Percentiles rank a stretch among this genome's conserved stretches.
phyloP scores from a whole-genome alignment of 2,888 invertebrate genomes.

The Candidula unifasciata region DNA sequence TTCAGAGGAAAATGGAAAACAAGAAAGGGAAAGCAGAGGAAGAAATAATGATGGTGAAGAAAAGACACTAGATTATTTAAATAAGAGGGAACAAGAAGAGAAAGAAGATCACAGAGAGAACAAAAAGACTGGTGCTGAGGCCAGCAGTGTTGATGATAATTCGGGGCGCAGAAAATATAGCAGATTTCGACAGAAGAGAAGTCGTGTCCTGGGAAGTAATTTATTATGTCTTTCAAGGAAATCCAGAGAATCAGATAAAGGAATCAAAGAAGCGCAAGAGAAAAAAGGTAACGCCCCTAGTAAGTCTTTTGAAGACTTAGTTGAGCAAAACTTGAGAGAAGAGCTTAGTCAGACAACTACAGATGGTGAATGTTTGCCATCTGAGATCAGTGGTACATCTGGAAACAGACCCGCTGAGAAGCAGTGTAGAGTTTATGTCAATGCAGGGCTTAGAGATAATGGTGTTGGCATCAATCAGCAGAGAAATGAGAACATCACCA shows the following conservation, averaged over 20 bases:
- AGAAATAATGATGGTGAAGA: too few species aligned
- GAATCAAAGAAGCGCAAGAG: background rate
- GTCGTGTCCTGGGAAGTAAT: background rate
- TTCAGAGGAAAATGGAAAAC: too few species aligned
- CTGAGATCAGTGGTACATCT: background rate
- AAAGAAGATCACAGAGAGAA: background rate
- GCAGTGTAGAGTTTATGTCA: background rate
- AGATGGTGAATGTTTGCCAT: background rate
- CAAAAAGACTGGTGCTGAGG: background rate
- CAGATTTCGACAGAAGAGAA: background rate
- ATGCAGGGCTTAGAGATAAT: too few species aligned
- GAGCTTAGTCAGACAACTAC: background rate
- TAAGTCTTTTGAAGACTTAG: background rate
- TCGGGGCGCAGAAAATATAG: background rate
- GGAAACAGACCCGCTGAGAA: background rate
- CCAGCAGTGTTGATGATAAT: background rate
- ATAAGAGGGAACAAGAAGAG: constrained; percentile 2
- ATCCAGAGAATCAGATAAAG: constrained; percentile 8
- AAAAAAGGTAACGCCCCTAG: background rate
- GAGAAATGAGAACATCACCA: background rate
- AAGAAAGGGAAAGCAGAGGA: too few species aligned
- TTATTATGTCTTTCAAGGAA: background rate
- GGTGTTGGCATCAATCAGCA: background rate
- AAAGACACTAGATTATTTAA: background rate
- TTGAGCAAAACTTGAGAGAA: background rate